A percentile compares a stretch with the other conserved stretches of the same genome.
Conservation (phyloP, 2,113 vertebrate species). For the Synchiropus splendidus region DNA sequence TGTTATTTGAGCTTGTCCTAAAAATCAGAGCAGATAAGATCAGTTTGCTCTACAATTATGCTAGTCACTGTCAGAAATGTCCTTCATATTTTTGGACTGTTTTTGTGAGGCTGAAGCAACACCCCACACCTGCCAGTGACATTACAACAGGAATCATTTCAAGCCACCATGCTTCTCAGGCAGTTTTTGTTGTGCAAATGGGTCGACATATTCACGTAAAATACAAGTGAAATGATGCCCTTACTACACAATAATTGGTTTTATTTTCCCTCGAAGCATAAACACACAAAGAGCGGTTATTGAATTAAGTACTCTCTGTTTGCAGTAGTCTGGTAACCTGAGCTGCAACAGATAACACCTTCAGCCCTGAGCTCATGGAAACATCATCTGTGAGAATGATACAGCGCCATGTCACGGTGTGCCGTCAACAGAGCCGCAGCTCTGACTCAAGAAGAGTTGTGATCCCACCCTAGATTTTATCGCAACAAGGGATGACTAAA, state of each 20-base stretch:
- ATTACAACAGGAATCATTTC: too few relatives aligned
- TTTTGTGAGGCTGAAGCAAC: too few relatives aligned
- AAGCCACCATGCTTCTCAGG: too few relatives aligned
- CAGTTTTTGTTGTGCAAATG: constrained; percentile 1
- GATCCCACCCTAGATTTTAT: too few relatives aligned
- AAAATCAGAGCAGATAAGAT: too few relatives aligned
- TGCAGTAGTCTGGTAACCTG: constrained; percentile 12
- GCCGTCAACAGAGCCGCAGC: constrained; percentile 9
- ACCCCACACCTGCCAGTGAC: too few relatives aligned
- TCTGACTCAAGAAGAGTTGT: background rate
- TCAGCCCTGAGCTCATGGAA: constrained; percentile 30
- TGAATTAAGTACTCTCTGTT: constrained; percentile 7
- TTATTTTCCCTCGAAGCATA: constrained; percentile 2
- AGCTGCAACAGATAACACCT: constrained; percentile 14
- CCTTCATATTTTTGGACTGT: too few relatives aligned
- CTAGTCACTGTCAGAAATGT: too few relatives aligned
- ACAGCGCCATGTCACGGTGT: constrained; percentile 5
- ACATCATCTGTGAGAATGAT: constrained; percentile 7
- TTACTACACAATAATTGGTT: background rate
- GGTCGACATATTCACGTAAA: background rate
- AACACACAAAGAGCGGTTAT: constrained; percentile 7
- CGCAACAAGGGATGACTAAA: too few relatives aligned
- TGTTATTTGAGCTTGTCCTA: too few relatives aligned
- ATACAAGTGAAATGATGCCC: too few relatives aligned
- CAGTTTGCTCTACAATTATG: too few relatives aligned